These are phyloP conservation scores for Sarcophilus harrisii DNA, from an alignment of 2,797 vertebrate species.

Conservation along the genomic window DNA sequence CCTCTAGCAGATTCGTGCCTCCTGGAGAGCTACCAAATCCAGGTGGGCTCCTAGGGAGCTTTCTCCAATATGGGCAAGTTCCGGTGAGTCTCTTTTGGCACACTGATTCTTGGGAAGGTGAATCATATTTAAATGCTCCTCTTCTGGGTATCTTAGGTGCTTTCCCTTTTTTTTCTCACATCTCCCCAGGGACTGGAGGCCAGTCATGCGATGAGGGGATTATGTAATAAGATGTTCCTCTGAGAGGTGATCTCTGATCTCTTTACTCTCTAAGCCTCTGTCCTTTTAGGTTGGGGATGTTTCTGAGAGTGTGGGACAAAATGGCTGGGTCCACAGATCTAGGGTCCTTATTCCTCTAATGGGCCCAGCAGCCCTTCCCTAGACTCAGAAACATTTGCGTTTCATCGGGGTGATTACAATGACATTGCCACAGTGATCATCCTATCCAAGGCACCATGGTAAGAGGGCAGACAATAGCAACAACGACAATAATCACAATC, in stretches of 20 bases:
- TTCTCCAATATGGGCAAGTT: not conserved
- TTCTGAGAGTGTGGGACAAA: not conserved
- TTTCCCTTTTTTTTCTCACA: not conserved
- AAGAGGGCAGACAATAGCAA: not conserved
- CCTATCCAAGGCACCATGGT: not conserved
- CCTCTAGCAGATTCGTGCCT: not conserved
- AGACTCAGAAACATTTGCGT: not conserved
- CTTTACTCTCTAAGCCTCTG: not conserved
- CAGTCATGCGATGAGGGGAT: not conserved
- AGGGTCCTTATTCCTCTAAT: not conserved
- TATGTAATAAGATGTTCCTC: not conserved
- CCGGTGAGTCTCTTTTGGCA: not conserved
- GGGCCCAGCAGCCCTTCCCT: not conserved
- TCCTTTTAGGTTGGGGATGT: not conserved
- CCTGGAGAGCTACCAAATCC: not conserved
- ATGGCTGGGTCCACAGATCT: not conserved
- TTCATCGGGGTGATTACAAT: not conserved
- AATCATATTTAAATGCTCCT: not conserved
- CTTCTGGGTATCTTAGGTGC: not conserved
- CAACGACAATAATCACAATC: not conserved
- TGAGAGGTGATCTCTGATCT: not conserved
- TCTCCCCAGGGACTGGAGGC: not conserved
- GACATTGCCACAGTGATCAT: not conserved
- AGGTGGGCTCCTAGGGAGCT: not conserved
- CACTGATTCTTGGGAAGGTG: not conserved